These are phyloP conservation scores for Theretra japonica DNA, from an alignment of 2,888 invertebrate species.

Conservation along the genomic window DNA sequence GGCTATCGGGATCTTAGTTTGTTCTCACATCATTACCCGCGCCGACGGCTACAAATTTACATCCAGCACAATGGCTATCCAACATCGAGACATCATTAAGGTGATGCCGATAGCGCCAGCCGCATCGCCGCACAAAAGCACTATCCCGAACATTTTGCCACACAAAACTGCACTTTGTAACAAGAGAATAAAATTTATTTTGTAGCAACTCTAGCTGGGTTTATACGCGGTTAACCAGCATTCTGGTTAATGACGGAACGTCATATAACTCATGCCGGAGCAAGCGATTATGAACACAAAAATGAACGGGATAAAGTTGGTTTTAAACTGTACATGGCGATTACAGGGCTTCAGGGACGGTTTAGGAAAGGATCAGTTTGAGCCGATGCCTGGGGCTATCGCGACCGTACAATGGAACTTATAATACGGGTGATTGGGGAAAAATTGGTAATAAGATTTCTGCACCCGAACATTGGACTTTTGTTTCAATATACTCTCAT, in stretches of 20 bases:
- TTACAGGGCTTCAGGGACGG: slow-evolving; percentile 63
- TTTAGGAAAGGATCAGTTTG: slow-evolving; percentile 76
- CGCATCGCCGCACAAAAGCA: slow-evolving; percentile 58
- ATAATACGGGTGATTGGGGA: slow-evolving; percentile 77
- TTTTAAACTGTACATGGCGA: slow-evolving; percentile 54
- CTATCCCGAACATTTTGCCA: slow-evolving; percentile 47
- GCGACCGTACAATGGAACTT: slow-evolving; percentile 75
- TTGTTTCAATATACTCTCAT: slow-evolving; percentile 31
- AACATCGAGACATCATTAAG: slow-evolving; percentile 85
- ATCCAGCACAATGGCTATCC: slow-evolving; percentile 85
- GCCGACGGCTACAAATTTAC: slow-evolving; percentile 85
- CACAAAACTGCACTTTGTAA: slow-evolving; percentile 56
- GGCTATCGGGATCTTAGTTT: slow-evolving; percentile 84
- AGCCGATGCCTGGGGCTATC: slow-evolving; percentile 76
- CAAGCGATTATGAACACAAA: slow-evolving; percentile 68
- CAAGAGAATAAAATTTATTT: slow-evolving; percentile 45
- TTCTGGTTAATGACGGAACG: slow-evolving; percentile 68
- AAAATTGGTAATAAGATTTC: slow-evolving; percentile 68
- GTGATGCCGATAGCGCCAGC: slow-evolving; percentile 85
- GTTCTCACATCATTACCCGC: slow-evolving; percentile 86
- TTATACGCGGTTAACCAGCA: slow-evolving; percentile 58
- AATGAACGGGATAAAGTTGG: slow-evolving; percentile 60
- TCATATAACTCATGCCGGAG: slow-evolving; percentile 71
- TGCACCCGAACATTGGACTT: slow-evolving; percentile 45
- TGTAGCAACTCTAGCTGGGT: slow-evolving; percentile 44